Evolutionary conservation across 2,113 vertebrate genomes (phyloP), one percentile per base, ranked within the genome.

Genomic region (Apodemus sylvaticus): DNA sequence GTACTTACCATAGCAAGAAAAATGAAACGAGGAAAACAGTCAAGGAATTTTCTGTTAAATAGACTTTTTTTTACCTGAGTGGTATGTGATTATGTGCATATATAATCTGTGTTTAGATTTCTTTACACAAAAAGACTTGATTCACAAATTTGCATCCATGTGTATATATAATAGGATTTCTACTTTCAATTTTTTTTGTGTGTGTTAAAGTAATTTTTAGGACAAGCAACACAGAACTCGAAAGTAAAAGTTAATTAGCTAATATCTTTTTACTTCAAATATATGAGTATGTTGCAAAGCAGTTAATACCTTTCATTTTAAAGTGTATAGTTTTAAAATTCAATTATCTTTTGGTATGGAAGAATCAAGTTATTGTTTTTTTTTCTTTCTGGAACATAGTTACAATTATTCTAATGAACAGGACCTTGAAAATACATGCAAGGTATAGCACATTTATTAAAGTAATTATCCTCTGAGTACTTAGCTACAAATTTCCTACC

Each of bases 371-470:
- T 92, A 76, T 42, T 89, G 16, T 12, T 55, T 55, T 78, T 73
- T 90, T 66, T 64, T 42, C 13, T 94, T 77, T 20, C 24, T 94
- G 58, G 22, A 55, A 19, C n/a, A 89, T 48, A 96, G 68, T 86
- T 95, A 78, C 51, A 92, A 92, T 90, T 95, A 20, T 83, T 82
- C 58, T 90, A 96, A 92, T 91, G 64, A 96, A 85, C 42, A 91
- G 36, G 4, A 91, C 31, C 36, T 87, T 92, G 70, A 87, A 96
- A 92, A 88, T 91, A 81, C 90, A 87, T n/a, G 26, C 51, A 86
- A 93, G 51, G 26, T 76, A 79, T 87, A 73, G 19, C 64, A 94
- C 77, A 93, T 97, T 97, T 97, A 94, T 94, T 97, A 95, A 97
- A 92, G 94, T 89, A 97, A 96, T 96, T 98, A 93, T 74, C 85